phyloP scores from a whole-genome alignment of 2,797 vertebrate species.

The Emys orbicularis region DNA sequence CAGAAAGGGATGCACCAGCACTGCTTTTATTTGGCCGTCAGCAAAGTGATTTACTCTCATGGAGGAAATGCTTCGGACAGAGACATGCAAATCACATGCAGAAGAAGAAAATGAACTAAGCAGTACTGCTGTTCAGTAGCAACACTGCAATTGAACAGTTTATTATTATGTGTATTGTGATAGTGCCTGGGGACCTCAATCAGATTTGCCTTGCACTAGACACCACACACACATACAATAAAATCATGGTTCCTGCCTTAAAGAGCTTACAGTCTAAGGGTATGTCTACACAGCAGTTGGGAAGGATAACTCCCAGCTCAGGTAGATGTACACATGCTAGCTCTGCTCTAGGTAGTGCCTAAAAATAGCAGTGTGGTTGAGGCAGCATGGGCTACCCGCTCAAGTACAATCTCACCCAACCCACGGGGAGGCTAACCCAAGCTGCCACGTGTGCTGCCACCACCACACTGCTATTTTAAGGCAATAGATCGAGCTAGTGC shows the following conservation, averaged over 20 bases:
- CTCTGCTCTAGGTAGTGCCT: neutral
- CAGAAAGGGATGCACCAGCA: neutral
- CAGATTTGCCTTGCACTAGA: neutral
- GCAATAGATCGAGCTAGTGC: neutral
- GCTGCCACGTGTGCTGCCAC: neutral
- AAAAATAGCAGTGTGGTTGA: neutral
- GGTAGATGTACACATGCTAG: neutral
- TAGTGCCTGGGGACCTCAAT: neutral
- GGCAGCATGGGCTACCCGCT: neutral
- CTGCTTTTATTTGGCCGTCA: neutral
- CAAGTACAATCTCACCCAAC: neutral
- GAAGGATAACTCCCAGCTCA: neutral
- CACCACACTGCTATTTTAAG: neutral
- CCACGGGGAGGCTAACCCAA: neutral
- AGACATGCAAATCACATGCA: neutral
- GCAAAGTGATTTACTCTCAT: neutral
- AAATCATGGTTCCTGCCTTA: neutral
- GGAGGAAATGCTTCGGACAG: neutral
- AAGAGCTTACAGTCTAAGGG: neutral
- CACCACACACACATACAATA: neutral
- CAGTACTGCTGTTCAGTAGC: neutral
- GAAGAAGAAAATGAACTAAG: neutral
- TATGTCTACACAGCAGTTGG: neutral
- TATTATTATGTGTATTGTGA: neutral
- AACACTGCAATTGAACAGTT: neutral